Evolutionary conservation across 2,888 invertebrate species (phyloP), one percentile per base, ranked within the genome.

Genomic region (Elgonia sp.): DNA sequence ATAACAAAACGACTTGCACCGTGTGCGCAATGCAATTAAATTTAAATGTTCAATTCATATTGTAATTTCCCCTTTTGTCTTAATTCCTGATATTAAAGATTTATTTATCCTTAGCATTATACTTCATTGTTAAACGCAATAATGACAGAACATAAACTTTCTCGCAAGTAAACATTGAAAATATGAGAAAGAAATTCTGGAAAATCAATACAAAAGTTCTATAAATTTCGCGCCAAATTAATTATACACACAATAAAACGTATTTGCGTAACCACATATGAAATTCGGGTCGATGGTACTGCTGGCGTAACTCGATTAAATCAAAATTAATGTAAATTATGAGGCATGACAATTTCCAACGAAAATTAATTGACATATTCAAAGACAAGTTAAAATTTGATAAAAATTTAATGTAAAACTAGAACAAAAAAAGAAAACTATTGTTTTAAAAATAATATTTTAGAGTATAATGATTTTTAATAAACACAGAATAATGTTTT

Each of bases 241-340:
- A 65, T 65, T 40, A 42, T 8, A 42, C 9, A 40, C 42, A 40
- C 65, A 40, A 65, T 42, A 65, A 65, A 65, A 18, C 40, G 39
- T 65, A 67, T 67, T 67, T 42, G 67, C 67, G 46, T 46, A 40
- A 65, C 40, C 40, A 40, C 40, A 65, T 14, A 18, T 40, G 18
- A 65, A 65, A 40, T 65, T 65, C 40, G 37, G 67, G 67, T 57
- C 57, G 57, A 18, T 21, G 57, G 8, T 21, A 20, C 20, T 57
- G 7, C 46, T 46, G 6, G 20, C 46, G 67, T 67, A 67, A 67
- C 67, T 42, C 67, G 67, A 46, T 46, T 46, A 20, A 72, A 72
- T 40, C n/a, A 57, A 40, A 72, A 72, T 72, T 72, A 72, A 40
- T 72, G 72, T 57, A 72, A 55, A 72, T 70, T 50, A 21, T 69